These are phyloP conservation scores for Trichogramma dendrolimi DNA, from an alignment of 2,888 invertebrate species.

Conservation along the genomic window DNA sequence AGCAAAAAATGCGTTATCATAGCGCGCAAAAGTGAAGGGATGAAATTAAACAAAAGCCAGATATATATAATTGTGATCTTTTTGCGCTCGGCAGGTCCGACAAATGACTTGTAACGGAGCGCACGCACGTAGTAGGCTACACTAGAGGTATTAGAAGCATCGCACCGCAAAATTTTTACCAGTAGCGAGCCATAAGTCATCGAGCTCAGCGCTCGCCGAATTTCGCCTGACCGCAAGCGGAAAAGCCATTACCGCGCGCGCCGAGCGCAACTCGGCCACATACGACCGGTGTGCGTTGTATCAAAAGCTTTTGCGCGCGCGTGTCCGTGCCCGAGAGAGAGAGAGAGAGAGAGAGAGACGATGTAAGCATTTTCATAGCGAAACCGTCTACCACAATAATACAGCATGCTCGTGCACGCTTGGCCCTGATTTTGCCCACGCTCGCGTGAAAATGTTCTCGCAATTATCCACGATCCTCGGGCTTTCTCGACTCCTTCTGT, in stretches of 20 bases:
- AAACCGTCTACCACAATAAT: too few relatives aligned
- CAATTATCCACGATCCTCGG: constrained; percentile 16
- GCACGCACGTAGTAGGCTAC: too few relatives aligned
- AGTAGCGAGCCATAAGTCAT: constrained; percentile 1
- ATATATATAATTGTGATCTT: too few relatives aligned
- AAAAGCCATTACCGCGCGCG: constrained; percentile 19
- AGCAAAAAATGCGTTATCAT: too few relatives aligned
- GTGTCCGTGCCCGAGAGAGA: too few relatives aligned
- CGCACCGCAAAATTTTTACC: background rate
- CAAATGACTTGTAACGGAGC: too few relatives aligned
- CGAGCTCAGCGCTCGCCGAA: background rate
- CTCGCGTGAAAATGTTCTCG: constrained; percentile 20
- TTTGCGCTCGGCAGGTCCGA: too few relatives aligned
- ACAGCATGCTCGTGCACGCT: background rate
- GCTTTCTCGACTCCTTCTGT: constrained; percentile 11
- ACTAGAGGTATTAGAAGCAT: background rate
- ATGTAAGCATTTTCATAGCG: constrained; percentile 11
- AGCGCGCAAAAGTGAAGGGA: too few relatives aligned
- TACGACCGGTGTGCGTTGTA: too few relatives aligned
- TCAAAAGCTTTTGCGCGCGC: too few relatives aligned
- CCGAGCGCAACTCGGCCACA: constrained; percentile 8
- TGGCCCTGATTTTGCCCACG: constrained; percentile 16
- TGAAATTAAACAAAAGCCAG: too few relatives aligned
- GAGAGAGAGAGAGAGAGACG: background rate
- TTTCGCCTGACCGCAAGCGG: constrained; percentile 3